Conservation (phyloP, 1,140 invertebrate species). For the Megalopta genalis region DNA sequence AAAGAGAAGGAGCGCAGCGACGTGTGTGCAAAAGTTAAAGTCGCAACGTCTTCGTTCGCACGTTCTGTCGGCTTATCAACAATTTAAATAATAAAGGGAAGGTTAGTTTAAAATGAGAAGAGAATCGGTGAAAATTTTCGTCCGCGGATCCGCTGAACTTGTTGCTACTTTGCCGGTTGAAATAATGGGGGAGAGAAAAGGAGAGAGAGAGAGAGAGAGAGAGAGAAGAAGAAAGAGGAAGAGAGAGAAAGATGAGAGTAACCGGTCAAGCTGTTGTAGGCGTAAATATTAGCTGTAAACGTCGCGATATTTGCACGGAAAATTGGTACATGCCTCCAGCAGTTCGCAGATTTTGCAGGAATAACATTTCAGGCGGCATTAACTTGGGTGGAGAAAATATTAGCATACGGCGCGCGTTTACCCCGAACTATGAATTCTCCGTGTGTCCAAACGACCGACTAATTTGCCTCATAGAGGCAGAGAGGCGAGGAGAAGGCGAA, state of each 20-base stretch:
- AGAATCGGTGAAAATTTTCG: too few relatives aligned
- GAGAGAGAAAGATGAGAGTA: constrained; percentile 8
- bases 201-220: too few relatives aligned
- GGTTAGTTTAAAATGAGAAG: too few relatives aligned
- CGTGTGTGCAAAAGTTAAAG: too few relatives aligned
- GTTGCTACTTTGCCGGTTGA: too few relatives aligned
- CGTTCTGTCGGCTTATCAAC: too few relatives aligned
- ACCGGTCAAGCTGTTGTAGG: constrained; percentile 48
- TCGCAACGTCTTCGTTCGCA: too few relatives aligned
- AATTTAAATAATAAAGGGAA: too few relatives aligned
- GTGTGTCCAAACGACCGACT: not conserved
- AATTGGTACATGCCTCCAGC: constrained; percentile 38
- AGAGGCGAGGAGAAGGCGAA: not conserved
- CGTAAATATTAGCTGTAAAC: constrained; percentile 55
- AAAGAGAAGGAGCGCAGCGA: too few relatives aligned
- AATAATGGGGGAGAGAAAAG: too few relatives aligned
- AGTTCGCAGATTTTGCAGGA: constrained; percentile 28
- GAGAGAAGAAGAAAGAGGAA: too few relatives aligned
- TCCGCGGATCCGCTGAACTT: too few relatives aligned
- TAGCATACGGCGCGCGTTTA: not conserved
- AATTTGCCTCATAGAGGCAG: not conserved
- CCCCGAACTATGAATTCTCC: constrained; percentile 9
- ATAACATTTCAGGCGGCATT: constrained; percentile 33
- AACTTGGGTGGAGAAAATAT: constrained; percentile 30
- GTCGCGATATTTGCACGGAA: constrained; percentile 35